Evolutionary conservation across 2,113 vertebrate species (phyloP).

Genomic region (Cyanocitta stelleri): DNA sequence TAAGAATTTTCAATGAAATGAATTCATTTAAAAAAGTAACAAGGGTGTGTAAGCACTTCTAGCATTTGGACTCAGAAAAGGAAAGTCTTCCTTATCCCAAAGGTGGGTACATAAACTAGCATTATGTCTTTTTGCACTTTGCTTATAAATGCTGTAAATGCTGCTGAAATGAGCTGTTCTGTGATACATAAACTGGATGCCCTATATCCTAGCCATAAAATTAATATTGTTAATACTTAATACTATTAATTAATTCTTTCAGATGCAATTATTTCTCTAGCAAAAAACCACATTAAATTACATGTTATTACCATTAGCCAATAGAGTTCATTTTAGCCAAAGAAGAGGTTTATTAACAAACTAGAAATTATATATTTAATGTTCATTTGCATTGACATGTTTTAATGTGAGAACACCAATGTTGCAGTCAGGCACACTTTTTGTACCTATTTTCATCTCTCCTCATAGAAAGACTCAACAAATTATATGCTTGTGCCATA

Average conservation of each 20-base stretch:
- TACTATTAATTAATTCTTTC: slow-evolving; percentile 55
- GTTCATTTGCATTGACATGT: slow-evolving; percentile 72
- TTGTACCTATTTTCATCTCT: slow-evolving; percentile 77
- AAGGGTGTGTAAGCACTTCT: neutral
- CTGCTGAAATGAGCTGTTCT: neutral
- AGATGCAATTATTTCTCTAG: slow-evolving; percentile 62
- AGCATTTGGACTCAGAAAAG: neutral
- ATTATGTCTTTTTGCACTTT: neutral
- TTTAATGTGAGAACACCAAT: slow-evolving; percentile 72
- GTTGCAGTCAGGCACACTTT: slow-evolving; percentile 68
- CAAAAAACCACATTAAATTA: slow-evolving; percentile 54
- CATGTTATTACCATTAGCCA: slow-evolving; percentile 61
- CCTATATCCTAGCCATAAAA: slow-evolving; percentile 14
- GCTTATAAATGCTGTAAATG: neutral
- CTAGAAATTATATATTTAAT: slow-evolving; percentile 76
- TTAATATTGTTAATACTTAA: slow-evolving; percentile 36
- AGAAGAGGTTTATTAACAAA: slow-evolving; percentile 65
- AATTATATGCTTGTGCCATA: slow-evolving; percentile 89
- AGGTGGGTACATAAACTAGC: neutral
- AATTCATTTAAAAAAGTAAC: slow-evolving; percentile 42
- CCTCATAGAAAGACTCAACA: slow-evolving; percentile 81
- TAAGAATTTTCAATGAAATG: slow-evolving; percentile 55
- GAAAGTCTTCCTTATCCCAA: neutral
- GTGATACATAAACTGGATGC: neutral
- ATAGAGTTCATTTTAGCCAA: slow-evolving; percentile 56